Evolutionary conservation across 2,888 invertebrate genomes (phyloP).

Genomic region (Catocala fraxini): DNA sequence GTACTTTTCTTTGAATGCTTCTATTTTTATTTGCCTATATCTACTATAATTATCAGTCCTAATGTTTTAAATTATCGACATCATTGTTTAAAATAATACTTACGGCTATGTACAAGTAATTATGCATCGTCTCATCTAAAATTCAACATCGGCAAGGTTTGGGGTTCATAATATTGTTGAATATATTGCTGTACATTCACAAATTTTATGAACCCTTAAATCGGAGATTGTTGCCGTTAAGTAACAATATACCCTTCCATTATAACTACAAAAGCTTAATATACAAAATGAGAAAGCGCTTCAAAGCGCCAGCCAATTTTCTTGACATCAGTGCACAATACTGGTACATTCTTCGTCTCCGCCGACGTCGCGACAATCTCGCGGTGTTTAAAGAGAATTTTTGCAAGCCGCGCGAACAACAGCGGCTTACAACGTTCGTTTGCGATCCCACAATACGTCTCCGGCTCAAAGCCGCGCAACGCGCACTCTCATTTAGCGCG

Average conservation of each 20-base stretch:
- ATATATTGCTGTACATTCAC: too few species aligned
- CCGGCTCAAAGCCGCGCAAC: constrained; percentile 25
- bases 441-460: constrained; percentile 28
- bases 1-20: too few species aligned
- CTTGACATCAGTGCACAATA: constrained; percentile 16
- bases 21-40: too few species aligned
- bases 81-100: too few species aligned
- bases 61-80: too few species aligned
- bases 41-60: too few species aligned
- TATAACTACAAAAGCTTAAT: constrained; percentile 3
- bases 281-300: constrained; percentile 4
- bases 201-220: too few species aligned
- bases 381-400: constrained; percentile 35
- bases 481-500: constrained; percentile 28
- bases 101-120: too few species aligned
- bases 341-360: background rate
- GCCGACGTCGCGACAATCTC: constrained; percentile 24
- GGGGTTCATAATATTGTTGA: too few species aligned
- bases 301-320: constrained; percentile 27
- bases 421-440: constrained; percentile 34
- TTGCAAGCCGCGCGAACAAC: constrained; percentile 33
- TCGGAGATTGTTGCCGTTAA: too few species aligned
- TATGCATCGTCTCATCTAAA: too few species aligned
- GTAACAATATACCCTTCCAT: background rate
- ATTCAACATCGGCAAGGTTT: too few species aligned